These are phyloP conservation scores for Drosophila fuyamai DNA, from an alignment of 1,140 invertebrate species.

Conservation along the genomic window DNA sequence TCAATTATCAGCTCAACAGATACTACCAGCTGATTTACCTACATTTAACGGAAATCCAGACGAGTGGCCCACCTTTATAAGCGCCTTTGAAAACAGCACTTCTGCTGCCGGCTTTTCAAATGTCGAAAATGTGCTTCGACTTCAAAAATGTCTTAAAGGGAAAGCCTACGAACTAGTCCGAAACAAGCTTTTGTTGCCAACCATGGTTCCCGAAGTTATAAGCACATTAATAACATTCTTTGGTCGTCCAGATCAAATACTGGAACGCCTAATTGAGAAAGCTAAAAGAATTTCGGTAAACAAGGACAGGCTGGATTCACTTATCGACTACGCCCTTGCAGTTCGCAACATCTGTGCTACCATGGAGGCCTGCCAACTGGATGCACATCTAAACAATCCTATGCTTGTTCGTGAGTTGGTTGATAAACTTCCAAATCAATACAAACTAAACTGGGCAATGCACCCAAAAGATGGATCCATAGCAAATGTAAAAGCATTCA, in stretches of 20 bases:
- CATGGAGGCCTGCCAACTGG: neutral
- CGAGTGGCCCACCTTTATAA: too few relatives aligned
- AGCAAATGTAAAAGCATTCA: too few relatives aligned
- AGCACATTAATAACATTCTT: neutral
- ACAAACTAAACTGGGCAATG: too few relatives aligned
- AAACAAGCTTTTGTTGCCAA: neutral
- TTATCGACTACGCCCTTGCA: neutral
- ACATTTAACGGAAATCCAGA: too few relatives aligned
- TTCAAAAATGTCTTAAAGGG: slow-evolving; percentile 10
- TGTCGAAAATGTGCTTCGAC: slow-evolving; percentile 1
- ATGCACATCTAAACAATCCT: too few relatives aligned
- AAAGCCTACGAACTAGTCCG: neutral
- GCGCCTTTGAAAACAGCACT: neutral
- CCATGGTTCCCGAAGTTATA: neutral
- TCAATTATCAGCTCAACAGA: too few relatives aligned
- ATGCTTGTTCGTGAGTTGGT: neutral
- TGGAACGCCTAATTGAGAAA: neutral
- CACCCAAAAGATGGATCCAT: too few relatives aligned
- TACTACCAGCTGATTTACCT: too few relatives aligned
- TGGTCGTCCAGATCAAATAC: neutral
- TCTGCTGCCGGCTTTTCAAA: neutral
- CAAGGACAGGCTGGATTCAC: neutral
- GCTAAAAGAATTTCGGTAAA: neutral
- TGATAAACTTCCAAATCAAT: too few relatives aligned
- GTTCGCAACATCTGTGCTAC: neutral